A percentile compares a stretch with the other conserved stretches of the same genome.
These are phyloP conservation scores for Amorpha juglandis DNA, from an alignment of 2,888 invertebrate genomes.

Conservation along the genomic window DNA sequence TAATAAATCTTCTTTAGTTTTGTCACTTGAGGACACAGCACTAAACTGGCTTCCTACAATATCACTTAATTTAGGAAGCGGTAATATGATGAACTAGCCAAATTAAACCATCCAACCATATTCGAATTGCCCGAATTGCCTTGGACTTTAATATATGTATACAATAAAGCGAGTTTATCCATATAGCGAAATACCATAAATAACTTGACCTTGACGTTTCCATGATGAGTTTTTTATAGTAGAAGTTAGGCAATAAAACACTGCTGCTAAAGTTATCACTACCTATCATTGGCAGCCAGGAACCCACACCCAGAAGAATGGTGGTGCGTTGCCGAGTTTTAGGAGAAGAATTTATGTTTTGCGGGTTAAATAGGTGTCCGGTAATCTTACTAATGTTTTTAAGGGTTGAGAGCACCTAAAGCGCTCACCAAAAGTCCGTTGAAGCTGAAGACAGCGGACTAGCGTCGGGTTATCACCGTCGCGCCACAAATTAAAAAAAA, in stretches of 20 bases:
- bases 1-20: neutral
- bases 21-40: neutral
- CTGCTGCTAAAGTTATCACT: no score
- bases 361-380: no score
- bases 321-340: no score
- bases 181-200: neutral
- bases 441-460: no score
- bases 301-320: no score
- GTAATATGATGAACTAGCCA: neutral
- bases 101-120: neutral
- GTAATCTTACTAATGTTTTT: no score
- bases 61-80: neutral
- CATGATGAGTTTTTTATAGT: neutral
- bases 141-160: conserved; percentile 2
- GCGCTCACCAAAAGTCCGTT: no score
- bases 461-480: no score
- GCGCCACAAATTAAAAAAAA: no score
- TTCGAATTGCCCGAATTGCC: neutral
- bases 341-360: no score
- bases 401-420: no score
- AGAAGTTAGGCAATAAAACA: neutral
- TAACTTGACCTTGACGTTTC: neutral
- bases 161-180: neutral
- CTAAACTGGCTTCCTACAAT: neutral
- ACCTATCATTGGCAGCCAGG: no score